Evolutionary conservation across 2,888 invertebrate species (phyloP), one percentile per base, ranked within the genome.

Genomic region (Macaria notata): DNA sequence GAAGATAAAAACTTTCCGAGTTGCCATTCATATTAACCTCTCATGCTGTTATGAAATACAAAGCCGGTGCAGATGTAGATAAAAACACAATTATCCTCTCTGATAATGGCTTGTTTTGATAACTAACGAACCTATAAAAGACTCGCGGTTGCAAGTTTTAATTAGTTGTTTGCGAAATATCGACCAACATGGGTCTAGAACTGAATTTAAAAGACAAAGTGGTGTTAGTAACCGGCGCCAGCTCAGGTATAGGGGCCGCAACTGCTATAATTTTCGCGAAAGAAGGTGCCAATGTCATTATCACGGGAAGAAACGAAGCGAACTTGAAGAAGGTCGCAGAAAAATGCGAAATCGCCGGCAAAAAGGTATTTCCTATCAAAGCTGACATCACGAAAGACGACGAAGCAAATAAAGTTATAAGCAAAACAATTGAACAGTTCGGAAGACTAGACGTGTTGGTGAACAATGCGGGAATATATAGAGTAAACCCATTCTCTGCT

Each of bases 151-250:
- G 4, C 4, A 4, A 36, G 7, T 36, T 36, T 4, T 7, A 6
- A 36, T 36, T 7, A 36, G 33, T 36, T 36, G 7, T 7, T 36
- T 36, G 7, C 33, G 33, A 36, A 36, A 36, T 36, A 36, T 6
- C 33, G 7, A 9, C 9, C 41, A 41, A 8, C 8, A 41, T 41
- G 41, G 41, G 42, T n/a, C 8, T 39, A 9, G 19, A 50, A 9
- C 6, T 45, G 31, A 43, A 29, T 43, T 43, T 43, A 43, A 45
- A 29, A 31, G 31, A 45, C n/a, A 45, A 45, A 45, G 45, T 45
- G 3, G 31, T 19, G 29, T 31, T 45, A 31, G n/a, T 45, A 31
- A 45, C 45, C 3, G 45, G 45, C 5, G 45, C 31, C 29, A 45
- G 45, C 31, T 45, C 45, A 3, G 45, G 45, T 4, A 45, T 45